phyloP scores from a whole-genome alignment of 1,140 invertebrate species.

The Zaprionus camerounensis region DNA sequence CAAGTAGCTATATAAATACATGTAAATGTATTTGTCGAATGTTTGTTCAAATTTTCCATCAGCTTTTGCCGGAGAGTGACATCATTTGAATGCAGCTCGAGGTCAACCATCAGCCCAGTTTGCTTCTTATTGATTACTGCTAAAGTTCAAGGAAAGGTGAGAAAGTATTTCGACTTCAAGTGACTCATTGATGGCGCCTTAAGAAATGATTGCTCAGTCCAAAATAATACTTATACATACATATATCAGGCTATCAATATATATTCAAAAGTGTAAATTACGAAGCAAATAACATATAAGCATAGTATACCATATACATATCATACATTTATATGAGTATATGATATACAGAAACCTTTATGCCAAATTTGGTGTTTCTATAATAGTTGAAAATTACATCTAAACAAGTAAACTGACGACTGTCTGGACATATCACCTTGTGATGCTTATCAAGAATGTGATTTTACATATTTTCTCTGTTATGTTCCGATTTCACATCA shows the following conservation, averaged over 20 bases:
- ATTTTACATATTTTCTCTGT: too few relatives aligned
- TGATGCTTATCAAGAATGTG: too few relatives aligned
- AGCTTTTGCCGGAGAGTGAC: conserved; percentile 44
- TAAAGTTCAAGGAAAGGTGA: conserved; percentile 57
- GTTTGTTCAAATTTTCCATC: conserved; percentile 37
- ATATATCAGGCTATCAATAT: neutral
- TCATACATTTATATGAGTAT: neutral
- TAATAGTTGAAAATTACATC: too few relatives aligned
- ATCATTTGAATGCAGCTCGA: conserved; percentile 63
- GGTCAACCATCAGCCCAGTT: conserved; percentile 40
- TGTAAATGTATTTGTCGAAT: conserved; percentile 22
- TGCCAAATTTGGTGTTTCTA: too few relatives aligned
- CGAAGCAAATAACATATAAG: neutral
- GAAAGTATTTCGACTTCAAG: conserved; percentile 12
- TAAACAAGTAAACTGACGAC: too few relatives aligned
- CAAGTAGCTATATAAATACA: neutral
- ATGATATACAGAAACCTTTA: too few relatives aligned
- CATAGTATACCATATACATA: neutral
- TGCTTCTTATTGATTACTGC: conserved; percentile 64
- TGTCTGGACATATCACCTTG: too few relatives aligned
- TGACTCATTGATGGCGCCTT: conserved; percentile 38
- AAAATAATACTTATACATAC: neutral
- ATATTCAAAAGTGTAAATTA: too few relatives aligned
- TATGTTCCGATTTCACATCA: too few relatives aligned
- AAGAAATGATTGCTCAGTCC: neutral